Conservation (phyloP, 2,113 vertebrate species). For the Lates calcarifer region DNA sequence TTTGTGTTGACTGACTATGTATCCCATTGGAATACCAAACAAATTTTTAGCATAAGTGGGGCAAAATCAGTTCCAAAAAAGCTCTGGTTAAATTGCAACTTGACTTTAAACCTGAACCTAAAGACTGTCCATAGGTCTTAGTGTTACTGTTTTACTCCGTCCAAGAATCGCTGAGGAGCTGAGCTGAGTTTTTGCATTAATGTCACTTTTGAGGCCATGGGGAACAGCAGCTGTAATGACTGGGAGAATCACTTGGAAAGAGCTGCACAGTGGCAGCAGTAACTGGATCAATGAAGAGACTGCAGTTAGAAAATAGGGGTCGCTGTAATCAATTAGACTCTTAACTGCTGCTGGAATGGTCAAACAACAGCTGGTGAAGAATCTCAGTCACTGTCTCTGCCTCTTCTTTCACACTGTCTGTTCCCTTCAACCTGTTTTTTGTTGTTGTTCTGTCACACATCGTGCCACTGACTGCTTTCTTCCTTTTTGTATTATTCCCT, state of each 20-base stretch:
- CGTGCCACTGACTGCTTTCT: no score
- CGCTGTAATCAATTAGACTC: slow-evolving; percentile 68
- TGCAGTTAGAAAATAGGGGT: slow-evolving; percentile 67
- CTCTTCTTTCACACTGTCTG: background rate
- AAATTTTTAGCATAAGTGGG: no score
- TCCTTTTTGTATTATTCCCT: background rate
- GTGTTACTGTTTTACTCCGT: background rate
- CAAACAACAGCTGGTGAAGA: slow-evolving; percentile 29
- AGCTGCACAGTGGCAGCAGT: slow-evolving; percentile 51
- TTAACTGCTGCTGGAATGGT: slow-evolving; percentile 54
- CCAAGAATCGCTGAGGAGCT: background rate
- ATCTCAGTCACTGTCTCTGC: background rate
- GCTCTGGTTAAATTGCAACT: background rate
- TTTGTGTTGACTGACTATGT: no score
- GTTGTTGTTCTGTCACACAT: background rate
- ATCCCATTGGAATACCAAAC: no score
- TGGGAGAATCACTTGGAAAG: slow-evolving; percentile 41
- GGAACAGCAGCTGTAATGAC: slow-evolving; percentile 51
- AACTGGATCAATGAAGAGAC: slow-evolving; percentile 72
- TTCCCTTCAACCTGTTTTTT: background rate
- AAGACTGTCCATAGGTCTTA: background rate
- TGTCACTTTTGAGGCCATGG: background rate
- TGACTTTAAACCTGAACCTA: background rate
- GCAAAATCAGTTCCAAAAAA: background rate
- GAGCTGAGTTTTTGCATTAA: slow-evolving; percentile 42